Evolutionary conservation across 2,888 invertebrate genomes (phyloP).

Genomic region (Leptopterna dolabrata): DNA sequence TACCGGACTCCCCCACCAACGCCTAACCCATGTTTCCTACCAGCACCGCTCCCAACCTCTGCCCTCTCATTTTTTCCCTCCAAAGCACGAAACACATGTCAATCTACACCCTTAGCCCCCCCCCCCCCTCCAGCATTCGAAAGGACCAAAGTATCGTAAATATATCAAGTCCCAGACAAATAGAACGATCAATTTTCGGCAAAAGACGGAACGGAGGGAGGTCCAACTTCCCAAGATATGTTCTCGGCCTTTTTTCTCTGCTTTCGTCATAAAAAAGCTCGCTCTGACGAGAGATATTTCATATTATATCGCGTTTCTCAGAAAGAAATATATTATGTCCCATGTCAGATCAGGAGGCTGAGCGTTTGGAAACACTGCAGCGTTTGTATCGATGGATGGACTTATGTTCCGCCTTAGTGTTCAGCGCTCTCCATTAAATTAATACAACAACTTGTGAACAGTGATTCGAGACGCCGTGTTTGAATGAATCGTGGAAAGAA

Average conservation of each 20-base stretch:
- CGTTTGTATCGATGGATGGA: neutral
- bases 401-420: too few species aligned
- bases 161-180: neutral
- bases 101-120: neutral
- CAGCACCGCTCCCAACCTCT: neutral
- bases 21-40: neutral
- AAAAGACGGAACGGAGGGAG: neutral
- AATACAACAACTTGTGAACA: too few species aligned
- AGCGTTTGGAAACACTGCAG: neutral
- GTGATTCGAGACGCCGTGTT: too few species aligned
- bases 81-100: neutral
- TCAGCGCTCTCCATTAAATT: too few species aligned
- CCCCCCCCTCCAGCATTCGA: neutral
- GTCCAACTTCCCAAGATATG: neutral
- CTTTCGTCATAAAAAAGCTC: neutral
- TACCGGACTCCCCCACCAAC: neutral
- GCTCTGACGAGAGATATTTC: neutral
- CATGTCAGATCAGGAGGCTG: neutral
- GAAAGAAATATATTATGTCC: neutral
- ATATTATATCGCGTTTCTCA: neutral
- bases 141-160: neutral
- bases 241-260: neutral
- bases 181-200: neutral
- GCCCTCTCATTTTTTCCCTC: neutral
- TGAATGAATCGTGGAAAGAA: too few species aligned